Evolutionary conservation across 2,888 invertebrate genomes (phyloP), one percentile per base, ranked within the genome.

Genomic region (Psococerastis gibbosa): DNA sequence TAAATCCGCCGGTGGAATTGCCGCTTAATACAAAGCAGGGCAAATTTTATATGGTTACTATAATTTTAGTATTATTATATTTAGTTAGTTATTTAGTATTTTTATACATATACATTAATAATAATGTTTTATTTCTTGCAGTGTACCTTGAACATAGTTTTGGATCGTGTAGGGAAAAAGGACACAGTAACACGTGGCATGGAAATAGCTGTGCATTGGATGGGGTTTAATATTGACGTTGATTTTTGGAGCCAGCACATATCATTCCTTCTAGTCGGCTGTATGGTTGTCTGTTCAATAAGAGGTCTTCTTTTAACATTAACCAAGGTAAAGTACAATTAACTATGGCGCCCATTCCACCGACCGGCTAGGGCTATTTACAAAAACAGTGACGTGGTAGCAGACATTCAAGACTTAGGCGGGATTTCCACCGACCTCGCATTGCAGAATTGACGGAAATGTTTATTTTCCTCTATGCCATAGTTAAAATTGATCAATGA

Each of bases 241-340:
- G 77, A 80, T 15, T 98, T 97, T 64, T 98, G 98, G 97, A 95
- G 94, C 2, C 98, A 98, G 57, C 94, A 98, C 58, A 83, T 98
- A 38, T 97, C 97, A 0, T 98, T 99, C 63, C 76, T 89, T 54
- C 70, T 98, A 1, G 82, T 98, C 3, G 98, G 98, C 0, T 92
- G 95, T 53, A 98, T 98, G 49, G 97, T 95, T 1, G 78, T 99
- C 2, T 97, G 98, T 0, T 97, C 97, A 8, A 95, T 98, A 42
- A 66, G 98, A 49, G 98, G 98, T 3, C 68, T 99, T 38, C 68
- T 99, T 44, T 73, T 99, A 3, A 99, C 97, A 0, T 68, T 98
- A 33, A 97, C 98, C 9, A 98, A 98, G 75, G 92, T 91, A 64
- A 51, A 47, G 42, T 33, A n/a, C n/a, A n/a, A n/a, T n/a, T n/a